Evolutionary conservation across 2,113 vertebrate species (phyloP).

Genomic region (Aspiorhynchus laticeps): DNA sequence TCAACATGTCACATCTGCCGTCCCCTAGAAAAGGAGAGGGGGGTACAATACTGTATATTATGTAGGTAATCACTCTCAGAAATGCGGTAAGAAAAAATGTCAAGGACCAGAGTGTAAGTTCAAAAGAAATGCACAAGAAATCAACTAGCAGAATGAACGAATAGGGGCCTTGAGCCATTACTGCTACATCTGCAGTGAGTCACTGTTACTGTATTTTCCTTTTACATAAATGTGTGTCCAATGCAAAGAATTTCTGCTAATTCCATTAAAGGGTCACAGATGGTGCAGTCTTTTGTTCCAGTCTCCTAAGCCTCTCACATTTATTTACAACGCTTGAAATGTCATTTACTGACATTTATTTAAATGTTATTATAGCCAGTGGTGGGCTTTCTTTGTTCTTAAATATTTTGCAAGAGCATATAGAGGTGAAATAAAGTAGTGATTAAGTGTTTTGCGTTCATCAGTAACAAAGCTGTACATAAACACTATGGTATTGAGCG

Average conservation of each 20-base stretch:
- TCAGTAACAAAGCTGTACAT: not conserved
- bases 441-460: not conserved
- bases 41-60: too few relatives aligned
- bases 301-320: not conserved
- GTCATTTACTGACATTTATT: not conserved
- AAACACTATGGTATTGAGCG: not conserved
- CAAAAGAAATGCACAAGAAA: not conserved
- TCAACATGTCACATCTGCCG: slow-evolving; percentile 14
- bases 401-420: not conserved
- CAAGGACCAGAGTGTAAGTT: not conserved
- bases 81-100: not conserved
- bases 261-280: not conserved
- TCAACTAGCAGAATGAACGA: not conserved
- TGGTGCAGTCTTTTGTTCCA: not conserved
- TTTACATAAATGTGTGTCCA: not conserved
- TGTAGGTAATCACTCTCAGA: not conserved
- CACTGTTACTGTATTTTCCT: not conserved
- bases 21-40: not conserved
- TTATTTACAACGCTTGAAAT: not conserved
- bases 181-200: not conserved
- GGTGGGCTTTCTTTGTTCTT: not conserved
- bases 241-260: not conserved
- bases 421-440: not conserved
- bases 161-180: not conserved
- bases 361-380: not conserved